Evolutionary conservation across 2,797 vertebrate genomes (phyloP).

Genomic region (Smutsia gigantea): DNA sequence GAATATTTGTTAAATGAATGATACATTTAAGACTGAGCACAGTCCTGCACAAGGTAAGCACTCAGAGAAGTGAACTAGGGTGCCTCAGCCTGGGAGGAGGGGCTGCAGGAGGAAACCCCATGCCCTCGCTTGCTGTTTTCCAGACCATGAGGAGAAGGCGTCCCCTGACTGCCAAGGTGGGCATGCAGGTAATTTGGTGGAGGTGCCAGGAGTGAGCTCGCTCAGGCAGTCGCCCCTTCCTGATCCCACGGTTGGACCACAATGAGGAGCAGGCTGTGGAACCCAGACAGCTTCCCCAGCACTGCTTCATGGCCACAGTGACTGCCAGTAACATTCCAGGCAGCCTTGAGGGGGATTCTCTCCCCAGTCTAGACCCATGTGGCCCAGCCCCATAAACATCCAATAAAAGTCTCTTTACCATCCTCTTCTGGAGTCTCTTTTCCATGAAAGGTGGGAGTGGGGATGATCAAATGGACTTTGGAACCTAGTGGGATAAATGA

Average conservation of each 20-base stretch:
- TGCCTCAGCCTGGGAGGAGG: not conserved
- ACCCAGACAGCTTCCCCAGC: constrained; percentile 86
- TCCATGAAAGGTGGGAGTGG: not conserved
- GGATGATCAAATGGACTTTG: not conserved
- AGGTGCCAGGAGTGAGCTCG: not conserved
- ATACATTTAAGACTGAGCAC: not conserved
- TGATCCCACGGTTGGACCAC: constrained; percentile 87
- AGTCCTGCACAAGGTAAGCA: not conserved
- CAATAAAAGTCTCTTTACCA: constrained; percentile 55
- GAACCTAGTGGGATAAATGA: not conserved
- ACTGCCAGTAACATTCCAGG: constrained; percentile 84
- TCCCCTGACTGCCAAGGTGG: constrained; percentile 75
- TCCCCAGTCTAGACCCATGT: not conserved
- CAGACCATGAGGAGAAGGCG: constrained; percentile 80
- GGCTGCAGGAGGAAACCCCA: not conserved
- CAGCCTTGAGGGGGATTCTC: constrained; percentile 79
- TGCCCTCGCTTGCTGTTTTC: constrained; percentile 73
- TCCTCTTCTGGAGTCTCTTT: constrained; percentile 34
- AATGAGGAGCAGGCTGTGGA: constrained; percentile 85
- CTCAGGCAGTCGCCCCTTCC: constrained; percentile 82
- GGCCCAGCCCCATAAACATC: constrained; percentile 5
- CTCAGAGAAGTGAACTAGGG: not conserved
- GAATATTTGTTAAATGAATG: not conserved
- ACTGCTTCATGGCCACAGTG: constrained; percentile 87
- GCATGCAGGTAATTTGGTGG: not conserved